These are phyloP conservation scores for Matsumyia berberina DNA, from an alignment of 2,888 invertebrate species.

Conservation along the genomic window DNA sequence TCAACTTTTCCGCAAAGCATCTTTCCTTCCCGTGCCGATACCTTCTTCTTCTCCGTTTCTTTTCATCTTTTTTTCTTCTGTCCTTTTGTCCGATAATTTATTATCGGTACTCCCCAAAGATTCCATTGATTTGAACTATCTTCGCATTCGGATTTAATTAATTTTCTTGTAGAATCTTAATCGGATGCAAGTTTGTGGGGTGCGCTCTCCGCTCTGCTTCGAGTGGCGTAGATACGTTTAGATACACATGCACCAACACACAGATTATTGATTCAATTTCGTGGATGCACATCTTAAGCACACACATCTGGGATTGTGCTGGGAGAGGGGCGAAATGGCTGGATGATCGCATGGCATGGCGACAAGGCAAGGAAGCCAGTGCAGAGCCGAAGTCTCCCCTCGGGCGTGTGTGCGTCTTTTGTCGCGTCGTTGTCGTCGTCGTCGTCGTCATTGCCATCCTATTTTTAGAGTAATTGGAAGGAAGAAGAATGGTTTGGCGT, in stretches of 20 bases:
- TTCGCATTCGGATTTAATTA: constrained; percentile 67
- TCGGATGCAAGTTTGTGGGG: constrained; percentile 60
- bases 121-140: constrained; percentile 64
- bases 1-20: neutral
- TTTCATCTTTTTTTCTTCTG: constrained; percentile 3
- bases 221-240: neutral
- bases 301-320: constrained; percentile 1
- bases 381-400: constrained; percentile 39
- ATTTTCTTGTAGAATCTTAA: constrained; percentile 65
- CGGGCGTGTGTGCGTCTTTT: constrained; percentile 55
- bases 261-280: constrained; percentile 49
- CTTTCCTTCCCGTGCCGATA: neutral
- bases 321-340: neutral
- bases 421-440: constrained; percentile 23
- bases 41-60: constrained; percentile 2
- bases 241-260: constrained; percentile 24
- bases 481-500: constrained; percentile 67
- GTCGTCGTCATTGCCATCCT: constrained; percentile 43
- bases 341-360: no score
- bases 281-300: constrained; percentile 55
- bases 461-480: constrained; percentile 69
- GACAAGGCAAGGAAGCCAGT: constrained; percentile 13
- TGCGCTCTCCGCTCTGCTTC: constrained; percentile 15
- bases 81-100: constrained; percentile 60
- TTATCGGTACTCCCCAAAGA: constrained; percentile 62